phyloP scores from a whole-genome alignment of 1,140 invertebrate species.

The Hypothenemus hampei region DNA sequence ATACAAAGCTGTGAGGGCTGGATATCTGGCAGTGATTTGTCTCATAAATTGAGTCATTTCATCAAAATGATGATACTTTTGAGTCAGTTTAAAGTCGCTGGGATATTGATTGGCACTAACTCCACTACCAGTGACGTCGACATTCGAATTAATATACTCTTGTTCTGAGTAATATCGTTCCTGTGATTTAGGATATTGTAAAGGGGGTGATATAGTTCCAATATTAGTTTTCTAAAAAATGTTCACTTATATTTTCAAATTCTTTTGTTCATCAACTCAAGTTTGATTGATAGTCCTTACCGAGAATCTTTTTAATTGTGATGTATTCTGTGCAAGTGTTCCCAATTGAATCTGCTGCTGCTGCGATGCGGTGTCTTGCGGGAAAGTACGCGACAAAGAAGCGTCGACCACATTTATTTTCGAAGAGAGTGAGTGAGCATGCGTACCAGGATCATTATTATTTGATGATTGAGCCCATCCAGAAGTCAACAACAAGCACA shows the following conservation, averaged over 20 bases:
- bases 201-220: too few species aligned
- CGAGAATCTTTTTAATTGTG: conserved; percentile 10
- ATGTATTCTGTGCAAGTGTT: neutral
- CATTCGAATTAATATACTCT: conserved; percentile 16
- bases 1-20: conserved; percentile 81
- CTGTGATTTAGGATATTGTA: conserved; percentile 2
- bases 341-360: too few species aligned
- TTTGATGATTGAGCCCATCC: too few species aligned
- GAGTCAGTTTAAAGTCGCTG: conserved; percentile 54
- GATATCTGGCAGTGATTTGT: conserved; percentile 71
- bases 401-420: conserved; percentile 26
- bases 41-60: conserved; percentile 79
- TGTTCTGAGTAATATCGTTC: conserved; percentile 4
- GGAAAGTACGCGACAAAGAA: conserved; percentile 17
- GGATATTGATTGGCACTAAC: too few species aligned
- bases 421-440: conserved; percentile 26
- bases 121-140: too few species aligned
- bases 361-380: neutral
- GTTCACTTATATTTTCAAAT: too few species aligned
- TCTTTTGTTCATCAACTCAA: too few species aligned
- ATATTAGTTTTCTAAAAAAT: too few species aligned
- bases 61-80: conserved; percentile 86
- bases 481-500: too few species aligned
- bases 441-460: too few species aligned
- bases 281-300: too few species aligned